Percentiles rank a stretch among this genome's conserved stretches.
Evolutionary conservation across 2,797 vertebrate genomes (phyloP).

Genomic region (Danio albolineatus): DNA sequence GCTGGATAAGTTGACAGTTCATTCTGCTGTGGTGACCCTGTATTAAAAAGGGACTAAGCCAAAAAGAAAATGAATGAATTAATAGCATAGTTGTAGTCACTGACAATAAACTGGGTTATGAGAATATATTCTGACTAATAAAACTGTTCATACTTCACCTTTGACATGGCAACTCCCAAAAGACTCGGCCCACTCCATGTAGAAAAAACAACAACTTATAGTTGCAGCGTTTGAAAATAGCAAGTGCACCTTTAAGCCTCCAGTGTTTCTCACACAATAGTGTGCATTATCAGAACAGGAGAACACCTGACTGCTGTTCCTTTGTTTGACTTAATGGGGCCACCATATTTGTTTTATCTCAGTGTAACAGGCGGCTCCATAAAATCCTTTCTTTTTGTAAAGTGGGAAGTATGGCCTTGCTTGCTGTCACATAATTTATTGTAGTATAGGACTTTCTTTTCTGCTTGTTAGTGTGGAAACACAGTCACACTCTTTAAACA

Average conservation of each 20-base stretch:
- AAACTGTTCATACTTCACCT: background rate
- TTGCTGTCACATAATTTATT: constrained; percentile 3
- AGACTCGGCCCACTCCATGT: background rate
- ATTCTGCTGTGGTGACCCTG: too few relatives aligned
- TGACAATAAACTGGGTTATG: too few relatives aligned
- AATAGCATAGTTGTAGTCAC: too few relatives aligned
- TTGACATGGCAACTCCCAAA: background rate
- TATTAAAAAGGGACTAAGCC: too few relatives aligned
- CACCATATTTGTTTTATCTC: constrained; percentile 36
- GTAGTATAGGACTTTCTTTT: background rate
- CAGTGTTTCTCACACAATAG: background rate
- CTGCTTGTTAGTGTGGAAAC: background rate
- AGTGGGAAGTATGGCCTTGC: background rate
- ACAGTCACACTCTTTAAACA: background rate
- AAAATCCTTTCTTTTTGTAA: constrained; percentile 13
- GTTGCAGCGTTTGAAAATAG: background rate
- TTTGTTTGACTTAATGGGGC: constrained; percentile 25
- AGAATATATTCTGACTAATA: too few relatives aligned
- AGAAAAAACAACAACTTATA: background rate
- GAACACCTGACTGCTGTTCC: constrained; percentile 20
- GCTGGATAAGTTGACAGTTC: too few relatives aligned
- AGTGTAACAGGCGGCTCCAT: constrained; percentile 22
- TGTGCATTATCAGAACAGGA: constrained; percentile 4
- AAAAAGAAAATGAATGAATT: too few relatives aligned
- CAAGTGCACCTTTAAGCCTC: background rate